These are phyloP conservation scores for Scaptomyza tumidula DNA, from an alignment of 2,888 invertebrate genomes.

Conservation along the genomic window DNA sequence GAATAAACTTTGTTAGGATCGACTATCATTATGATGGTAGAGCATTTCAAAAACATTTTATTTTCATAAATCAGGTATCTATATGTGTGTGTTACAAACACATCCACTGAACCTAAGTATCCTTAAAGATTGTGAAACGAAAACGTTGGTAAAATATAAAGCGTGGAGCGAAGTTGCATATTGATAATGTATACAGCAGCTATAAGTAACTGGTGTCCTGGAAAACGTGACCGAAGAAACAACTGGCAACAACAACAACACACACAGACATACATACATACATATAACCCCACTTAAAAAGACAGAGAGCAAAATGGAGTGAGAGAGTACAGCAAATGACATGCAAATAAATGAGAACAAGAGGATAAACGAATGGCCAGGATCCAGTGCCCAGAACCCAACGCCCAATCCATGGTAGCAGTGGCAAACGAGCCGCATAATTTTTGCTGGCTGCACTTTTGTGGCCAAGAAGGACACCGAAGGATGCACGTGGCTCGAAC, in stretches of 20 bases:
- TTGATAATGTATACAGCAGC: constrained; percentile 78
- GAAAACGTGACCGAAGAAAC: constrained; percentile 71
- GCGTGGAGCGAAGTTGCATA: constrained; percentile 57
- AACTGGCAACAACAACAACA: constrained; percentile 35
- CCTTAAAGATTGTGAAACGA: constrained; percentile 2
- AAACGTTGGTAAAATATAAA: constrained; percentile 41
- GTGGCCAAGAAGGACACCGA: constrained; percentile 64
- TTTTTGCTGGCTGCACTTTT: constrained; percentile 75
- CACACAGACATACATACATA: constrained; percentile 17
- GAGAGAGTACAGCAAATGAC: constrained; percentile 64
- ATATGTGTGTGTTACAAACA: background rate
- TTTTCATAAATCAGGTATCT: background rate
- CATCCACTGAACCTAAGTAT: constrained; percentile 4
- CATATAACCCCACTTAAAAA: constrained; percentile 7
- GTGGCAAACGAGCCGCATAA: constrained; percentile 78
- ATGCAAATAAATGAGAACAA: constrained; percentile 79
- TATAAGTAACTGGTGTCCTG: constrained; percentile 74
- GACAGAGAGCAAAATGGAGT: constrained; percentile 8
- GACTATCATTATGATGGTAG: background rate
- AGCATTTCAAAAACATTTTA: background rate
- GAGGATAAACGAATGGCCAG: constrained; percentile 77
- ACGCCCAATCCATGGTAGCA: constrained; percentile 41
- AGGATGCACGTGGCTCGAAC: constrained; percentile 41
- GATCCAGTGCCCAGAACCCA: constrained; percentile 21
- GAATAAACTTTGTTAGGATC: background rate